These are phyloP conservation scores for Microcebus jonahi DNA, from an alignment of 2,113 vertebrate genomes.

Conservation along the genomic window DNA sequence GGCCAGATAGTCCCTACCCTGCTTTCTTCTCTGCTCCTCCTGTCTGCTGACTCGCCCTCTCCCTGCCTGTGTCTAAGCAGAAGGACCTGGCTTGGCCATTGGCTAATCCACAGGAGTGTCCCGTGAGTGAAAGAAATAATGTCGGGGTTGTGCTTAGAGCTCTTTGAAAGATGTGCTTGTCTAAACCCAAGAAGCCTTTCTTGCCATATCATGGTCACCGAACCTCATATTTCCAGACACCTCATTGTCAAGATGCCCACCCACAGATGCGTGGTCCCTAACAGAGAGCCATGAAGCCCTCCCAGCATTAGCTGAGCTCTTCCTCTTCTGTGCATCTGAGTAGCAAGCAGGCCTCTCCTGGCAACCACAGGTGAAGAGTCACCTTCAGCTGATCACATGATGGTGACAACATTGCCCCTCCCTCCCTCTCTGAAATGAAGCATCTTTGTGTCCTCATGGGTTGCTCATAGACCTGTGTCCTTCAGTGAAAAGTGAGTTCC, in stretches of 20 bases:
- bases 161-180: not conserved
- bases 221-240: not conserved
- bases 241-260: not conserved
- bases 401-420: not conserved
- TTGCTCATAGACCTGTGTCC: not conserved
- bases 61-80: not conserved
- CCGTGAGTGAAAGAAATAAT: not conserved
- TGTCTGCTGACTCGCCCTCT: not conserved
- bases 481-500: not conserved
- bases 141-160: not conserved
- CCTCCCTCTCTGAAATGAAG: not conserved
- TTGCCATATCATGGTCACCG: not conserved
- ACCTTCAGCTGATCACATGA: not conserved
- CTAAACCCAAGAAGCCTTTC: not conserved
- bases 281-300: not conserved
- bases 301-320: not conserved
- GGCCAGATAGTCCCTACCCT: not conserved
- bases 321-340: not conserved
- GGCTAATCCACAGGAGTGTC: not conserved
- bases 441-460: not conserved
- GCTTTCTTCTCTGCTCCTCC: not conserved
- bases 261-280: rapidly evolving
- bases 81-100: not conserved
- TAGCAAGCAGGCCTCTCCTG: not conserved
- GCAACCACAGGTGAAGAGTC: not conserved